Conservation (phyloP, 2,113 vertebrate species). For the Xyrauchen texanus region DNA sequence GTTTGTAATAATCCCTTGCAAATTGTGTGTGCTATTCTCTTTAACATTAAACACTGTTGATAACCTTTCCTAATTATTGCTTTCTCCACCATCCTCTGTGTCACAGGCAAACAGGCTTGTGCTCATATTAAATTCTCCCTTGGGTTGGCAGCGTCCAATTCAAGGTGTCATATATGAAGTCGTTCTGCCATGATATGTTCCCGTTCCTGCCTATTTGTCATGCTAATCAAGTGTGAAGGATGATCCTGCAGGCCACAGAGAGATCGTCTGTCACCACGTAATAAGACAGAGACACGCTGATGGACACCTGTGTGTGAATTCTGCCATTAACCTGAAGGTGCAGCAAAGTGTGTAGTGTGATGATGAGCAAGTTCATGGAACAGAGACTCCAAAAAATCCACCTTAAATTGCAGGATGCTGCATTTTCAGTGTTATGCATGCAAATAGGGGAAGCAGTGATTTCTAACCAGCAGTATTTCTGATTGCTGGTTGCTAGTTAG, state of each 20-base stretch:
- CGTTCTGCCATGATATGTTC: slow-evolving; percentile 77
- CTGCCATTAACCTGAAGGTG: slow-evolving; percentile 55
- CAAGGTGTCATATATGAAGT: slow-evolving; percentile 67
- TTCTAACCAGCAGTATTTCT: not conserved
- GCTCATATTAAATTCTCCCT: slow-evolving; percentile 9
- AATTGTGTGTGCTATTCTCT: not conserved
- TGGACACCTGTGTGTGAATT: slow-evolving; percentile 64
- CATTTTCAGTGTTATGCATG: slow-evolving; percentile 20
- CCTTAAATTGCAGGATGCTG: slow-evolving; percentile 34
- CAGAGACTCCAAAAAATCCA: slow-evolving; percentile 48
- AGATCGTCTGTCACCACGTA: slow-evolving; percentile 73
- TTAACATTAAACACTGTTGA: slow-evolving; percentile 6
- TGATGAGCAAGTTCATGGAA: slow-evolving; percentile 52
- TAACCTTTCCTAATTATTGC: slow-evolving; percentile 9
- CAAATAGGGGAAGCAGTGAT: not conserved
- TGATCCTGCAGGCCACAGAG: slow-evolving; percentile 70
- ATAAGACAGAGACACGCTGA: slow-evolving; percentile 65
- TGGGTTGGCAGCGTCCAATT: slow-evolving; percentile 1
- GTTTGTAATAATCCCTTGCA: not conserved
- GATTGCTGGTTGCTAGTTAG: not conserved
- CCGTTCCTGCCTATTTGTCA: slow-evolving; percentile 68
- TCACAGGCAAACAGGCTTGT: not conserved
- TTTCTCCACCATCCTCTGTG: not conserved
- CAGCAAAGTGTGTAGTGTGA: slow-evolving; percentile 42
- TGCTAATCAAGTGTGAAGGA: slow-evolving; percentile 75